Evolutionary conservation across 2,888 invertebrate species (phyloP).

Genomic region (Merodon equestris): DNA sequence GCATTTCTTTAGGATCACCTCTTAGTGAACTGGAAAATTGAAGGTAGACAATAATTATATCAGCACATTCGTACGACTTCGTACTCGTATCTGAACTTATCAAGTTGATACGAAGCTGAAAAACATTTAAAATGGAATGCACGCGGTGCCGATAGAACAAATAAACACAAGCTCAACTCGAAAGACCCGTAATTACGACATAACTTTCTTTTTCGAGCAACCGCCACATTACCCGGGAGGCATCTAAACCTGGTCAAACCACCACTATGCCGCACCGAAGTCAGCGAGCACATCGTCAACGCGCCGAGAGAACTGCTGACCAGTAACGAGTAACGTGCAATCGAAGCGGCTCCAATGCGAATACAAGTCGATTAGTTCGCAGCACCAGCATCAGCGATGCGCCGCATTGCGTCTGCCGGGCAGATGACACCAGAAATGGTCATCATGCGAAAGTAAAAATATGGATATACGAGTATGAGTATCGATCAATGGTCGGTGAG

Average conservation of each 20-base stretch:
- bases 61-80: constrained; percentile 1
- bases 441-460: constrained; percentile 64
- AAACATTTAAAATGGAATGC: constrained; percentile 25
- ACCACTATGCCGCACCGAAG: constrained; percentile 9
- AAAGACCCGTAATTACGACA: constrained; percentile 55
- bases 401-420: constrained; percentile 1
- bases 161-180: constrained; percentile 38
- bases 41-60: constrained; percentile 24
- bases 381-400: constrained; percentile 10
- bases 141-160: constrained; percentile 38
- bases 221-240: constrained; percentile 32
- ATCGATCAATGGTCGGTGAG: constrained; percentile 38
- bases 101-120: too few species aligned
- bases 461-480: constrained; percentile 33
- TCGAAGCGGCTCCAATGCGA: constrained; percentile 11
- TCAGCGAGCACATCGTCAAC: neutral
- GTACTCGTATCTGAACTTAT: too few species aligned
- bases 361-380: neutral
- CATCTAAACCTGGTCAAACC: constrained; percentile 39
- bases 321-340: constrained; percentile 23
- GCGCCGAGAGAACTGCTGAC: neutral
- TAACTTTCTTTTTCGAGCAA: constrained; percentile 61
- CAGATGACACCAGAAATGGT: constrained; percentile 64
- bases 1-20: constrained; percentile 27
- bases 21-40: constrained; percentile 29